Evolutionary conservation across 1,140 invertebrate species (phyloP), one percentile per base, ranked within the genome.

Genomic region (Pteromalus puparum): DNA sequence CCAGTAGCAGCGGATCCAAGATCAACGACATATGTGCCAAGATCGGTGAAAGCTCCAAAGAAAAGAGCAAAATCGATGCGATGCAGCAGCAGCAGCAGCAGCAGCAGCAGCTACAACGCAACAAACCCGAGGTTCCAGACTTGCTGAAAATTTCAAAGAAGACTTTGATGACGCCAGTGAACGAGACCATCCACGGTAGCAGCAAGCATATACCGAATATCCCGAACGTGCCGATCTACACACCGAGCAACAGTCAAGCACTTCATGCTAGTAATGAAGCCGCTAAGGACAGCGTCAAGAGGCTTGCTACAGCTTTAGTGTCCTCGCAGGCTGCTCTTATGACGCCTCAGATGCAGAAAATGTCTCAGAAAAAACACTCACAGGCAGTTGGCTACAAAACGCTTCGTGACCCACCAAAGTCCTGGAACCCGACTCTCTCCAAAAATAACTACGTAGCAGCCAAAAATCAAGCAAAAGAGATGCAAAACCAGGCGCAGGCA

Each of bases 361-460:
- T 42, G 21, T n/a, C 76, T 5, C 88, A 87, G 48, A 90, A 92
- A 68, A 89, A 89, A 13, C 92, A 93, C 68, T 88, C 90, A 1
- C 90, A 83, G 13, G 12, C 92, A 1, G 89, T 93, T 9, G 93
- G 93, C 0, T 95, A 95, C 84, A 95, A 95, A 82, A 95, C 94
- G 0, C 88, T 95, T 1, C 90, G 94, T 18, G 92, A 94, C 83
- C 94, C 94, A 1, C 94, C 94, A 0, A 95, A 94, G 85, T 92
- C 92, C 1, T 95, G 94, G 94, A 95, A 95, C 88, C 94, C 94
- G 2, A 94, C 93, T 9, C 89, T 95, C 4, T 92, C 94, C 0
- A 93, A 94, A 67, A 93, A 93, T 21, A 94, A 93, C 75, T 92
- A 93, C n/a, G 87, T 94, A 0, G 91, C 92, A 0, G 89, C 90